Evolutionary conservation across 1,140 invertebrate species (phyloP).

Genomic region (Apis florea): DNA sequence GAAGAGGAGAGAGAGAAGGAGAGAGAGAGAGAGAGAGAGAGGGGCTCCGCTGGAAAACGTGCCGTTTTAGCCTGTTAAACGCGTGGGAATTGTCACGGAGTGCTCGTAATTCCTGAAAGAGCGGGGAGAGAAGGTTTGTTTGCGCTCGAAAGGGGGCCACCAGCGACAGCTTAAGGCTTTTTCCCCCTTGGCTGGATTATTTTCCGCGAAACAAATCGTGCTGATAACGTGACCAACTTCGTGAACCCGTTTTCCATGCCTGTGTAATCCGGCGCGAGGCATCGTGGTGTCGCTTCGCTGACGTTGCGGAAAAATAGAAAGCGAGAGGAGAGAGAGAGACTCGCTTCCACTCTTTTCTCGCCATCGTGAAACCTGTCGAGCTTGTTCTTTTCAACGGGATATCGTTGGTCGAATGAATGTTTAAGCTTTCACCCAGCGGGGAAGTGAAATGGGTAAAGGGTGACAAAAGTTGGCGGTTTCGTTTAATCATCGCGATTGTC

Average conservation of each 20-base stretch:
- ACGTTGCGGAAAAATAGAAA: neutral
- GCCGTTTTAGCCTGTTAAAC: constrained; percentile 48
- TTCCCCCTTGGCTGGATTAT: constrained; percentile 37
- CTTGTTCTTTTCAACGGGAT: neutral
- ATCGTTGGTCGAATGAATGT: neutral
- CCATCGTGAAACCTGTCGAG: neutral
- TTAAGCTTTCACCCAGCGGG: neutral
- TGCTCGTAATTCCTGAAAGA: constrained; percentile 45
- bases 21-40: too few relatives aligned
- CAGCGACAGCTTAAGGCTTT: constrained; percentile 40
- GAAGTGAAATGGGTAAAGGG: neutral
- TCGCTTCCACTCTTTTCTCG: neutral
- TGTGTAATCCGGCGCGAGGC: constrained; percentile 15
- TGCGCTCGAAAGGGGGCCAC: constrained; percentile 21
- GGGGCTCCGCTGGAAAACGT: neutral
- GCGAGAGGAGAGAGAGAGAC: too few relatives aligned
- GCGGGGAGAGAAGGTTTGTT: constrained; percentile 22
- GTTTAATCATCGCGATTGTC: too few relatives aligned
- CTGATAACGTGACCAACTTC: constrained; percentile 28
- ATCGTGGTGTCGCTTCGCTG: neutral
- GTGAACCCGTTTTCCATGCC: neutral
- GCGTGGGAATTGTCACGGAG: constrained; percentile 47
- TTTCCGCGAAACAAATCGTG: constrained; percentile 41
- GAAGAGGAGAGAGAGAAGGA: too few relatives aligned
- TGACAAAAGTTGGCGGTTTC: neutral